A percentile compares a stretch with the other conserved stretches of the same genome.
Conservation (phyloP, 2,888 invertebrate species). For the Nineta flava region DNA sequence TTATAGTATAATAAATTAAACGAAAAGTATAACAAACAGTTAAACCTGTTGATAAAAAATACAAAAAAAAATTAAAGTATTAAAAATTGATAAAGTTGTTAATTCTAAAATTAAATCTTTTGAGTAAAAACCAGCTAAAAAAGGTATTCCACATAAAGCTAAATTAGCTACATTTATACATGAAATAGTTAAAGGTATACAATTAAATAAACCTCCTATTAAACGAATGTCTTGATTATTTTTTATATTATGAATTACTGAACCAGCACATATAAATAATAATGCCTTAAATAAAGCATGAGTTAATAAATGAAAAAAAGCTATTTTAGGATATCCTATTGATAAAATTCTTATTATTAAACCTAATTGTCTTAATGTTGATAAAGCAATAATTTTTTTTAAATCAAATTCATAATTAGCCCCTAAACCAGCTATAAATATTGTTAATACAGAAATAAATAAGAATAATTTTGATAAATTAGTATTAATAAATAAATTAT, state of each 20-base stretch:
- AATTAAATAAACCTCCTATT: conserved; percentile 33
- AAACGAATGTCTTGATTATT: conserved; percentile 52
- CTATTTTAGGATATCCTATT: conserved; percentile 34
- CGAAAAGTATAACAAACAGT: conserved; percentile 37
- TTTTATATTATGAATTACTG: conserved; percentile 46
- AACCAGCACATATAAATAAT: conserved; percentile 55
- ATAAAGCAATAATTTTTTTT: conserved; percentile 65
- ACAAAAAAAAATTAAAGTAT: conserved; percentile 36
- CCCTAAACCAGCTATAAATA: conserved; percentile 41
- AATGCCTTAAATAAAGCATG: conserved; percentile 65
- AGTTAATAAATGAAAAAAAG: conserved; percentile 55
- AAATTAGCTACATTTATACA: conserved; percentile 42
- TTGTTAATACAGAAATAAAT: conserved; percentile 38
- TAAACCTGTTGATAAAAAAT: conserved; percentile 37
- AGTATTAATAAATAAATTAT: conserved; percentile 28
- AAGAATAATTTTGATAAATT: conserved; percentile 36
- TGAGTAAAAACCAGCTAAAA: conserved; percentile 49
- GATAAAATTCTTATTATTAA: conserved; percentile 52
- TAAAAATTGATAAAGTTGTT: conserved; percentile 33
- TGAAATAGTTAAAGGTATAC: conserved; percentile 34
- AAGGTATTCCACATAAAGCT: conserved; percentile 44
- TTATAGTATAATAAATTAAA: conserved; percentile 34
- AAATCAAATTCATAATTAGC: conserved; percentile 52
- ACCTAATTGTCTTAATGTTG: conserved; percentile 58
- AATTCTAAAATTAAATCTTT: conserved; percentile 46